Base-by-base conservation (phyloP, 2,113 vertebrate species). In the Dasyprocta punctata region DNA sequence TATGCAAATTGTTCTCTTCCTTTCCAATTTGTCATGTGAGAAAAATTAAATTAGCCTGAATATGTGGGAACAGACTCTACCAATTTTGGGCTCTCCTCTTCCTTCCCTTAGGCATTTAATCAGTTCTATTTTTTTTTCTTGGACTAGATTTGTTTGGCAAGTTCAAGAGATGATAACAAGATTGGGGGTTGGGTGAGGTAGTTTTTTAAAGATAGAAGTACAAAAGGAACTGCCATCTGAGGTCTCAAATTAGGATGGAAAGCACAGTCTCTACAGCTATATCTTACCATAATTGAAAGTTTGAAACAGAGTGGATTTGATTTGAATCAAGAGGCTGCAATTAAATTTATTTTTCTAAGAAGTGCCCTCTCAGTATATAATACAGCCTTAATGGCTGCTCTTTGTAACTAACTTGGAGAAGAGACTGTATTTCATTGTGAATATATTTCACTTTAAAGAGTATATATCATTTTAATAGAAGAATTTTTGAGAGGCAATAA, bases 271-370 rank as follows among this genome's bases (percentile, higher is more conserved):
- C 90, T n/a, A 33, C 65, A 89, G 96, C 95, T 90, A 44, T 88
- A 67, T 92, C 85, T 97, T 78, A 89, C 87, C 83, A 56, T 96
- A 97, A 97, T 90, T 96, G 94, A 97, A 97, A 86, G 90, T 95
- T 97, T 96, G 96, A 97, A 97, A 95, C 92, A 94, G 89, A 96
- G 93, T 95, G 71, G 77, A 85, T 97, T 95, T 97, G 95, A 96
- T 92, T 90, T 94, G 92, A 97, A 93, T 92, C 92, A 94, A 94
- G 96, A 96, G 82, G 69, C 92, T 92, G 94, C 94, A 97, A 97
- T 97, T 97, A 96, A 97, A 97, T 97, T 97, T 97, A 95, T 97
- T 98, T 97, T 97, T 95, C 96, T 92, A 94, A 97, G 95, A 96
- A 88, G 73, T 58, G 82, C 86, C 94, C 97, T 96, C 95, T 95